These are phyloP conservation scores for Drosophila parabipectinata DNA, from an alignment of 1,140 invertebrate genomes.

Conservation along the genomic window DNA sequence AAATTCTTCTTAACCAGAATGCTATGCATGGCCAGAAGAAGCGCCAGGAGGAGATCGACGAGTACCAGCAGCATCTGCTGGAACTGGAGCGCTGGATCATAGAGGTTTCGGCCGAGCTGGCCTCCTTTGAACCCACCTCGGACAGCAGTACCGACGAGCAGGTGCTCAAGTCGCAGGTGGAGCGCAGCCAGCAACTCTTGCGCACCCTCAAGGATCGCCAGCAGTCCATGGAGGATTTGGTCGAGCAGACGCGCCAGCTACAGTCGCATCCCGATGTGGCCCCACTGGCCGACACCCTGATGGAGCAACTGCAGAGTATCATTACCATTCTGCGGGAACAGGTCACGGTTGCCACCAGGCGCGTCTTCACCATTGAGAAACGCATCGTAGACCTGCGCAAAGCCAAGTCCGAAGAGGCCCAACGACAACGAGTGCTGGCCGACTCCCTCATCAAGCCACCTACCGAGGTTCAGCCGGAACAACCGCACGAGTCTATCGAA, in stretches of 20 bases:
- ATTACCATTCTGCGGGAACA: conserved; percentile 74
- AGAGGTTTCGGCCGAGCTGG: conserved; percentile 73
- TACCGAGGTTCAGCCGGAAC: conserved; percentile 14
- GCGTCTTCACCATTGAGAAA: conserved; percentile 80
- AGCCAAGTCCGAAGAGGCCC: conserved; percentile 63
- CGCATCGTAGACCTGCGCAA: conserved; percentile 76
- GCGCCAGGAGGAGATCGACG: conserved; percentile 86
- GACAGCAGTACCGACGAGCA: conserved; percentile 71
- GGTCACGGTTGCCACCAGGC: conserved; percentile 74
- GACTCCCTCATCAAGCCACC: conserved; percentile 69
- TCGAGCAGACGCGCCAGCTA: conserved; percentile 72
- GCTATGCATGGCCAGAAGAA: conserved; percentile 85
- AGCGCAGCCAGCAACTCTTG: conserved; percentile 70
- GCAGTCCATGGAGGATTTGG: conserved; percentile 76
- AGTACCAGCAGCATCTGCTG: conserved; percentile 87
- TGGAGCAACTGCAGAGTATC: conserved; percentile 77
- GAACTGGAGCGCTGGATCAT: conserved; percentile 88
- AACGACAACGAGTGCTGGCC: conserved; percentile 58
- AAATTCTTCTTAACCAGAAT: conserved; percentile 70
- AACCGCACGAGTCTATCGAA: conserved; percentile 55
- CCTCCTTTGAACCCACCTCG: conserved; percentile 66
- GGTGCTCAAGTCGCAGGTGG: conserved; percentile 69
- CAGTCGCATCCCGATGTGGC: conserved; percentile 78
- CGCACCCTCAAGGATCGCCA: conserved; percentile 76
- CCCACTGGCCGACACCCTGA: conserved; percentile 67